Conservation (phyloP, 1,140 invertebrate species). For the Eumaeus atala region DNA sequence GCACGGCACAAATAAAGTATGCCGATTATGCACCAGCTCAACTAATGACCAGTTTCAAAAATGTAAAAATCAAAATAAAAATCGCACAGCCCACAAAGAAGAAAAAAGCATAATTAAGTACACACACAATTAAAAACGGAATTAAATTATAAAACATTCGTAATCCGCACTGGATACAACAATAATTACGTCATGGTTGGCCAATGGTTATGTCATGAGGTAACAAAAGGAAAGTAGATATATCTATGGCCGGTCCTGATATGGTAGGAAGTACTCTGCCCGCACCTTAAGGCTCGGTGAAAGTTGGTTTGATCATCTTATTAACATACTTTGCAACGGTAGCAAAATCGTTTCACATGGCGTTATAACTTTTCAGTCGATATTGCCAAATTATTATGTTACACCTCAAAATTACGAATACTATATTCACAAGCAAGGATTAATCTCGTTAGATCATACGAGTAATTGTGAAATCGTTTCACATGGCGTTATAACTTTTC, state of each 20-base stretch:
- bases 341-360: neutral
- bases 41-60: too few relatives aligned
- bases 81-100: conserved; percentile 5
- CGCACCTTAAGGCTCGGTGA: conserved; percentile 13
- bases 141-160: neutral
- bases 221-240: conserved; percentile 42
- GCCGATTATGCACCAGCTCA: too few relatives aligned
- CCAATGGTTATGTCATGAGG: conserved; percentile 31
- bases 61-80: neutral
- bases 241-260: conserved; percentile 20
- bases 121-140: neutral
- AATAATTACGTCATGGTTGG: neutral
- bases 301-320: conserved; percentile 17
- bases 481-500: neutral
- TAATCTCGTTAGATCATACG: too few relatives aligned
- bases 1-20: too few relatives aligned
- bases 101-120: neutral
- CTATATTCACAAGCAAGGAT: too few relatives aligned
- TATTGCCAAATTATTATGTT: too few relatives aligned
- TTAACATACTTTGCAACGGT: conserved; percentile 16
- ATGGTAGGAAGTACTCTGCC: conserved; percentile 21
- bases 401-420: too few relatives aligned
- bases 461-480: too few relatives aligned
- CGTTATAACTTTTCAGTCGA: too few relatives aligned
- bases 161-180: neutral